phyloP scores from a whole-genome alignment of 2,797 vertebrate species.

The Melanotaenia boesemani region DNA sequence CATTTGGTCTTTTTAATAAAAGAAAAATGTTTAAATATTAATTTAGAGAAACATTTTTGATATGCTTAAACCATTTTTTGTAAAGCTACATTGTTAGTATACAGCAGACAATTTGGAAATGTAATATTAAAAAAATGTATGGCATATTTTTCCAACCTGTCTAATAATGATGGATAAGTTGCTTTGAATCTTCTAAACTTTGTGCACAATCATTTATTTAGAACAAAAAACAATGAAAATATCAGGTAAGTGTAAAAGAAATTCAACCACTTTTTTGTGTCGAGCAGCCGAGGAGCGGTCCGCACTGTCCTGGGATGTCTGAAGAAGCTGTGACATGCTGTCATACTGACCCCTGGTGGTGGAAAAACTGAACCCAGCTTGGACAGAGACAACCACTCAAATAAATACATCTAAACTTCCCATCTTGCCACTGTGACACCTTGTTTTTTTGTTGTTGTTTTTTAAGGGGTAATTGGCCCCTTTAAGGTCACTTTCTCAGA shows the following conservation, averaged over 20 bases:
- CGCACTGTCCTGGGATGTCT: conserved; percentile 45
- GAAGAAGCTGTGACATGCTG: conserved; percentile 27
- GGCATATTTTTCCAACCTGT: background rate
- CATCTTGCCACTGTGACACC: background rate
- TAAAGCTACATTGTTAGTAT: conserved; percentile 35
- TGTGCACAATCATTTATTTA: background rate
- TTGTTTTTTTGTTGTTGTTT: too few relatives aligned
- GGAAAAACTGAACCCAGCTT: background rate
- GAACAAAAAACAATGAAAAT: conserved; percentile 1
- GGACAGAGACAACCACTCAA: background rate
- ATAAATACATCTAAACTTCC: background rate
- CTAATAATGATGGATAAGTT: background rate
- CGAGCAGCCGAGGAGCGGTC: conserved; percentile 24
- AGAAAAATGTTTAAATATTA: conserved; percentile 43
- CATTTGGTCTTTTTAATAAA: conserved; percentile 34
- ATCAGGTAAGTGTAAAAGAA: background rate
- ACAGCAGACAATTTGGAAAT: conserved; percentile 37
- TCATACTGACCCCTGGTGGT: conserved; percentile 77
- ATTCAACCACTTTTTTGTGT: background rate
- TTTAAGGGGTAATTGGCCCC: background rate
- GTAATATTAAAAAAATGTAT: conserved; percentile 11
- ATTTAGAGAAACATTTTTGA: conserved; percentile 46
- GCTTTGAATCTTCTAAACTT: conserved; percentile 11
- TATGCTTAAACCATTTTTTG: conserved; percentile 34
- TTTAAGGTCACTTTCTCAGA: background rate